Conservation (phyloP, 2,888 invertebrate species). For the Oxyteleia sp. region DNA sequence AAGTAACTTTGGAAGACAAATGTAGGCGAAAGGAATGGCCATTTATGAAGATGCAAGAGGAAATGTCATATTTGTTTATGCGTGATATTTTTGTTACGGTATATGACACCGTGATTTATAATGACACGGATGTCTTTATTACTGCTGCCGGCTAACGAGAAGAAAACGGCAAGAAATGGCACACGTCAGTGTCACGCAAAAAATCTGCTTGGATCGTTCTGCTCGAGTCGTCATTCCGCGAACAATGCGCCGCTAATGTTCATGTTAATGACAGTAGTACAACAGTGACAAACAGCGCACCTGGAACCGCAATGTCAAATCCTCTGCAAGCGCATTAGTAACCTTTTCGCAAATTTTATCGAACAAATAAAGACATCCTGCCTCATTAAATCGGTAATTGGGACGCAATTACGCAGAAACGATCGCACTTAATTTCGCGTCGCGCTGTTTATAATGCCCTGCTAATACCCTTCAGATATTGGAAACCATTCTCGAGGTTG, state of each 20-base stretch:
- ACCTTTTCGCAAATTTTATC: too few species aligned
- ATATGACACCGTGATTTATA: slow-evolving; percentile 66
- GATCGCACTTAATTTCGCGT: neutral
- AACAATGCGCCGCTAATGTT: slow-evolving; percentile 68
- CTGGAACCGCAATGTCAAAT: too few species aligned
- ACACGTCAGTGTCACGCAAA: slow-evolving; percentile 61
- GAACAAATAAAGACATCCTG: slow-evolving; percentile 48
- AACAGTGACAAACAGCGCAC: too few species aligned
- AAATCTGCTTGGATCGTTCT: slow-evolving; percentile 56
- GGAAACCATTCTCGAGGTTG: slow-evolving; percentile 23
- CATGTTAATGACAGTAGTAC: too few species aligned
- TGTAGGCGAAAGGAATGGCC: slow-evolving; percentile 82
- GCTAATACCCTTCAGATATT: slow-evolving; percentile 2
- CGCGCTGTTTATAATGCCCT: neutral
- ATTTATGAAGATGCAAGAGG: slow-evolving; percentile 76
- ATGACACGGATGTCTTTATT: slow-evolving; percentile 80
- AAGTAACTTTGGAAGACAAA: too few species aligned
- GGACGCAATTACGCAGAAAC: slow-evolving; percentile 18
- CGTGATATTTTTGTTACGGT: slow-evolving; percentile 74
- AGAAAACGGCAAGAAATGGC: slow-evolving; percentile 69
- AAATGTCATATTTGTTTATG: slow-evolving; percentile 83
- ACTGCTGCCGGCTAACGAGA: slow-evolving; percentile 74
- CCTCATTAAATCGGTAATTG: slow-evolving; percentile 38
- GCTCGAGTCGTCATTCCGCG: slow-evolving; percentile 56
- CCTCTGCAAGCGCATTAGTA: too few species aligned